Evolutionary conservation across 2,888 invertebrate genomes (phyloP).

Genomic region (Mythimna albipuncta): DNA sequence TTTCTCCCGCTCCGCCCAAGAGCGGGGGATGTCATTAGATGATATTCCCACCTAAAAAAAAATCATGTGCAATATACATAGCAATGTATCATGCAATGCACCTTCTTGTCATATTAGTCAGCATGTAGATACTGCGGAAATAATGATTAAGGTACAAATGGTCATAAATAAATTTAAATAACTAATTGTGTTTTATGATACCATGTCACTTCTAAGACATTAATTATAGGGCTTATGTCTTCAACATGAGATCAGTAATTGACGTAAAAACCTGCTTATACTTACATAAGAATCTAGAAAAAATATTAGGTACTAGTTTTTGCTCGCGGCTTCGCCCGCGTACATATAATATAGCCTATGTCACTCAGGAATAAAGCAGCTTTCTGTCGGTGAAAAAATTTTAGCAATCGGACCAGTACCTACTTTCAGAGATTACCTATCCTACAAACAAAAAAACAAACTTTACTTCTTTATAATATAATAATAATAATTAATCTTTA

Average conservation of each 20-base stretch:
- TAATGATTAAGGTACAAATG: constrained; percentile 9
- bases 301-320: neutral
- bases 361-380: no score
- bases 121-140: constrained; percentile 12
- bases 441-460: no score
- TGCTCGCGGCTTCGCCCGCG: no score
- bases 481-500: neutral
- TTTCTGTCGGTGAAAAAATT: no score
- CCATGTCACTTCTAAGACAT: constrained; percentile 27
- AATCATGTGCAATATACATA: no score
- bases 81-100: neutral
- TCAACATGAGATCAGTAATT: constrained; percentile 25
- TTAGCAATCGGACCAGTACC: no score
- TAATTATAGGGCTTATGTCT: constrained; percentile 17
- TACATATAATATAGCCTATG: no score
- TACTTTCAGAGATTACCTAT: no score
- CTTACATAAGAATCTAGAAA: neutral
- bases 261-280: neutral
- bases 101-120: constrained; percentile 17
- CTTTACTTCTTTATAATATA: no score
- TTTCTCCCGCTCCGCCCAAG: no score
- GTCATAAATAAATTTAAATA: constrained; percentile 45
- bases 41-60: no score
- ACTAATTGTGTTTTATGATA: constrained; percentile 12
- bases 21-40: no score